Evolutionary conservation across 2,797 vertebrate genomes (phyloP), one percentile per base, ranked within the genome.

Genomic region (Chrosomus eos): DNA sequence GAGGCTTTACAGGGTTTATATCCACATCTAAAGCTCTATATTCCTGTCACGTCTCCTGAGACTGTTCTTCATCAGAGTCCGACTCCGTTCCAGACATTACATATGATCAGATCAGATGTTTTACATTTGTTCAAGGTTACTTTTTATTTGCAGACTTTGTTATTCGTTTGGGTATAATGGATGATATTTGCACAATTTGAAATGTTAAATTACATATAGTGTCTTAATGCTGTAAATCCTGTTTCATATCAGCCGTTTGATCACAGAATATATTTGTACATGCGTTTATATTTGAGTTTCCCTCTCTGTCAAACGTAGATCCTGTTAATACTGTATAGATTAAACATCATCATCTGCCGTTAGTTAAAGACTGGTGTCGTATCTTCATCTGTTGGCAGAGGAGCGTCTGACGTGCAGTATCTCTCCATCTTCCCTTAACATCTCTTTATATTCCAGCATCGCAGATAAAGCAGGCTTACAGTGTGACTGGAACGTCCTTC

Each of bases 381-480:
- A 48, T 79, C 76, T 33, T 14, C 8, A 81, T 81, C 67, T 40
- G 66, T 55, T 81, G 80, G 80, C 80, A 81, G 51, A 71, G 40
- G 51, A 21, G 33, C 33, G 26, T 58, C 18, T 81, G 26, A 43
- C 60, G 4, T 90, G 92, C 89, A 88, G 90, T 77, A 7, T 89
- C 79, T 87, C 89, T 85, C 88, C 91, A 92, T 92, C 83, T 80
- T 86, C 83, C 68, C 79, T 60, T 87, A 91, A 93, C 92, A 90
- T 86, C 62, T 87, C 88, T 90, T 91, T 93, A 92, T 92, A 93
- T 94, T 94, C 92, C 93, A 94, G 90, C 92, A 92, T 93, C 89
- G 3, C 88, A 90, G 95, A 95, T 95, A 94, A 95, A 91, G 88
- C 83, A 91, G 85, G 91, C 92, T 93, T 92, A 91, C 91, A 90